Conservation (phyloP, 2,888 invertebrate genomes). For the Drosophila atroscutellata region DNA sequence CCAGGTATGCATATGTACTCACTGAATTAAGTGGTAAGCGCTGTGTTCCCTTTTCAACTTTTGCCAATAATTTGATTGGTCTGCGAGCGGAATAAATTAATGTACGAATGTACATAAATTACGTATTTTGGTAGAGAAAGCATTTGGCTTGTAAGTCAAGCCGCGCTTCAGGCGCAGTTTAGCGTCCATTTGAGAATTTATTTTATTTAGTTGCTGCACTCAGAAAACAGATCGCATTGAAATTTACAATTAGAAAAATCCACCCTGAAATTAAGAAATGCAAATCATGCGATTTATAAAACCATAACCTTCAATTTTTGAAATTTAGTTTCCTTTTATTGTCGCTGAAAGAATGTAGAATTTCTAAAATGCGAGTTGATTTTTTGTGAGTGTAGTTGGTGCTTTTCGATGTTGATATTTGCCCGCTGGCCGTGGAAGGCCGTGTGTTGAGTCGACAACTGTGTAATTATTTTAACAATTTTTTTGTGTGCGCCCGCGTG, state of each 20-base stretch:
- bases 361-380: background rate
- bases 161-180: conserved; percentile 17
- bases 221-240: background rate
- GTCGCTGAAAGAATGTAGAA: background rate
- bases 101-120: conserved; percentile 15
- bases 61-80: conserved; percentile 32
- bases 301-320: too few species aligned
- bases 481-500: conserved; percentile 73
- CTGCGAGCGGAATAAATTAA: conserved; percentile 13
- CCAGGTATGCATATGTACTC: conserved; percentile 88
- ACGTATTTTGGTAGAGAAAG: conserved; percentile 31
- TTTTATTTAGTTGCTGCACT: conserved; percentile 53
- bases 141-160: conserved; percentile 23
- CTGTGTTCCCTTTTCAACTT: conserved; percentile 17
- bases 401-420: conserved; percentile 30
- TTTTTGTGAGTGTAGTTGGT: conserved; percentile 10
- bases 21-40: conserved; percentile 25
- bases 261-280: background rate
- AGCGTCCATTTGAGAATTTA: conserved; percentile 69
- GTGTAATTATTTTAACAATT: conserved; percentile 77
- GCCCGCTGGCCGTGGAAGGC: conserved; percentile 7
- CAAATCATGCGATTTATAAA: background rate
- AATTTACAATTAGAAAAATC: background rate
- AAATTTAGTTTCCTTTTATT: too few species aligned
- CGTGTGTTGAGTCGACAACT: conserved; percentile 52